These are phyloP conservation scores for Oscheius myriophilus DNA, from an alignment of 2,888 invertebrate species.

Conservation along the genomic window DNA sequence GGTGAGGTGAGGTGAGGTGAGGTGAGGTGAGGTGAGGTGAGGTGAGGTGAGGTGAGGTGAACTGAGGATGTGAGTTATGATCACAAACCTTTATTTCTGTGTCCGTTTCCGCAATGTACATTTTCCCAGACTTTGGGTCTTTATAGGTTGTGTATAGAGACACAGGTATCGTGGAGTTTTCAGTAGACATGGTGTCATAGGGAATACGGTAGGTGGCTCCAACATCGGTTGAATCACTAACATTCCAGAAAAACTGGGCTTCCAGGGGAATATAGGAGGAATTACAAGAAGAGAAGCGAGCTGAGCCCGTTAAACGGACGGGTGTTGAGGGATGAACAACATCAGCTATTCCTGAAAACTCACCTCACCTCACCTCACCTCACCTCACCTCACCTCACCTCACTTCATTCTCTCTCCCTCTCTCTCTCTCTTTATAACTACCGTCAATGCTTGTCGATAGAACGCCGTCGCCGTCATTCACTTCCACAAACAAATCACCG, in stretches of 20 bases:
- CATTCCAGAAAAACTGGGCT: conserved; percentile 41
- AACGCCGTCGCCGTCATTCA: conserved; percentile 33
- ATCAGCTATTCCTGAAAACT: conserved; percentile 17
- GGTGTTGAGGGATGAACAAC: conserved; percentile 33
- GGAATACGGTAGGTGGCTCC: conserved; percentile 31
- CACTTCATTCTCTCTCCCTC: not conserved
- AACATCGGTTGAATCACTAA: conserved; percentile 33
- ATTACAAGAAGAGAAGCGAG: conserved; percentile 39
- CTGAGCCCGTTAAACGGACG: conserved; percentile 33
- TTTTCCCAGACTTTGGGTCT: conserved; percentile 8
- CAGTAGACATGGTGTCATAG: not conserved
- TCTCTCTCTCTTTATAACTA: not conserved
- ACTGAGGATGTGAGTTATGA: not conserved
- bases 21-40: not conserved
- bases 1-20: not conserved
- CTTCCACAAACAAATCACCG: conserved; percentile 25
- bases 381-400: not conserved
- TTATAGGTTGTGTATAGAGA: conserved; percentile 4
- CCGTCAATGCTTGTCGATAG: conserved; percentile 41
- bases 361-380: not conserved
- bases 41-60: not conserved
- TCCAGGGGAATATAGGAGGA: conserved; percentile 32
- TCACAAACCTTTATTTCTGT: not conserved
- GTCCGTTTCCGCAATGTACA: conserved; percentile 7
- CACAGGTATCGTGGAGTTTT: not conserved